These are phyloP conservation scores for Muntiacus reevesi DNA, from an alignment of 2,113 vertebrate genomes.

Conservation along the genomic window DNA sequence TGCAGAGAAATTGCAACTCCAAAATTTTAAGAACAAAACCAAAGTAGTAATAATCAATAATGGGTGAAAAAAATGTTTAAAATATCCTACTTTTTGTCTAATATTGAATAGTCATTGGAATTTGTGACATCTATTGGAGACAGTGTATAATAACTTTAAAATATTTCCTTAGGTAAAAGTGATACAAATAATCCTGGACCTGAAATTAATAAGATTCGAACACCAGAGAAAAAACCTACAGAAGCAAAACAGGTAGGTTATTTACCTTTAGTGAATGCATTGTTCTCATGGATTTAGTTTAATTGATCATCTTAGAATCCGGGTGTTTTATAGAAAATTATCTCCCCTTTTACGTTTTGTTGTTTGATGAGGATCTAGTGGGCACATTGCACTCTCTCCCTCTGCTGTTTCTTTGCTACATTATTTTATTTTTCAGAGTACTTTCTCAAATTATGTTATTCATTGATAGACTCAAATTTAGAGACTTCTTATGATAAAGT, in stretches of 20 bases:
- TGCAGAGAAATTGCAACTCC: slow-evolving; percentile 25
- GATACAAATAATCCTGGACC: slow-evolving; percentile 87
- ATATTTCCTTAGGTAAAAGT: slow-evolving; percentile 88
- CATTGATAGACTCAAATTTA: background rate
- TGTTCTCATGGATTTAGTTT: background rate
- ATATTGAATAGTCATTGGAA: slow-evolving; percentile 4
- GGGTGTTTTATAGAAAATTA: background rate
- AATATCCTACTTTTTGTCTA: background rate
- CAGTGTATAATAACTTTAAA: slow-evolving; percentile 38
- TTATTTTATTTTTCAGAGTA: background rate
- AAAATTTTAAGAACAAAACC: slow-evolving; percentile 23
- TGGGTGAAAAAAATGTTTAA: slow-evolving; percentile 37
- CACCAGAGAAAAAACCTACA: slow-evolving; percentile 91
- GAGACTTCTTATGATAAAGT: background rate
- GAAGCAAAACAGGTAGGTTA: slow-evolving; percentile 88
- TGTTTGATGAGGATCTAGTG: background rate
- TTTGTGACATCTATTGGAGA: slow-evolving; percentile 1
- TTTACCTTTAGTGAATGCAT: background rate
- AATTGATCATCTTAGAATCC: background rate
- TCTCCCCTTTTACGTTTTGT: background rate
- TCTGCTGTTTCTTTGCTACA: background rate
- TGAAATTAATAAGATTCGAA: slow-evolving; percentile 92
- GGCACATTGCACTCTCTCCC: background rate
- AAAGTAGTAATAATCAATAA: background rate
- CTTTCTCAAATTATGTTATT: background rate